Percentiles rank a stretch among this genome's conserved stretches.
phyloP scores from a whole-genome alignment of 2,888 invertebrate genomes.

The Callosobruchus maculatus region DNA sequence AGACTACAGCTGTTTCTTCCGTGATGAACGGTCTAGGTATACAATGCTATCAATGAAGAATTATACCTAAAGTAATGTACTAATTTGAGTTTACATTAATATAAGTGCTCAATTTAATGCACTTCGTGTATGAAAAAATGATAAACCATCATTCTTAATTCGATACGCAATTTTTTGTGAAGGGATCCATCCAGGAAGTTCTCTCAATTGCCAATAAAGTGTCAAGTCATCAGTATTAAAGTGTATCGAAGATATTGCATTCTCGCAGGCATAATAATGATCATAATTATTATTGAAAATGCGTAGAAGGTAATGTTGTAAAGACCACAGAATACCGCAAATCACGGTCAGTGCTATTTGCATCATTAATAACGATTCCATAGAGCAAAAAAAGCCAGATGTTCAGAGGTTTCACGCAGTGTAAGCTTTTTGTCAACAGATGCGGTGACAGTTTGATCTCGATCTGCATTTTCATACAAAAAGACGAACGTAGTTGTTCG shows the following conservation, averaged over 20 bases:
- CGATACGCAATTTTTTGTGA: background rate
- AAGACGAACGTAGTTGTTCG: background rate
- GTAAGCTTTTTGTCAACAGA: background rate
- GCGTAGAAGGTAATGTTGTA: background rate
- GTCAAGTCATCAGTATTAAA: background rate
- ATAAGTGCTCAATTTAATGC: background rate
- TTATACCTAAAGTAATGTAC: background rate
- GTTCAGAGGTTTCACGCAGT: background rate
- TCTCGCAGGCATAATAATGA: background rate
- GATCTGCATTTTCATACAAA: background rate
- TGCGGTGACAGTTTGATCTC: background rate
- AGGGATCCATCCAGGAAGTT: background rate
- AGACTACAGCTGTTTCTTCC: too few relatives aligned
- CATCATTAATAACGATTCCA: background rate
- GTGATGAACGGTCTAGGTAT: too few relatives aligned
- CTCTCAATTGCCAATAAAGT: background rate
- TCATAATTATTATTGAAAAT: background rate
- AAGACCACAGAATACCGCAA: background rate
- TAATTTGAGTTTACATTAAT: background rate
- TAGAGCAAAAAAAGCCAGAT: background rate
- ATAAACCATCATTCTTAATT: background rate
- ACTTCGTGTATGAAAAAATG: background rate
- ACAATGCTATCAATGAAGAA: too few relatives aligned
- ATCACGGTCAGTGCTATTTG: background rate
- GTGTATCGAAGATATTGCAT: background rate